Evolutionary conservation across 2,113 vertebrate genomes (phyloP), one percentile per base, ranked within the genome.

Genomic region (Phaethon lepturus): DNA sequence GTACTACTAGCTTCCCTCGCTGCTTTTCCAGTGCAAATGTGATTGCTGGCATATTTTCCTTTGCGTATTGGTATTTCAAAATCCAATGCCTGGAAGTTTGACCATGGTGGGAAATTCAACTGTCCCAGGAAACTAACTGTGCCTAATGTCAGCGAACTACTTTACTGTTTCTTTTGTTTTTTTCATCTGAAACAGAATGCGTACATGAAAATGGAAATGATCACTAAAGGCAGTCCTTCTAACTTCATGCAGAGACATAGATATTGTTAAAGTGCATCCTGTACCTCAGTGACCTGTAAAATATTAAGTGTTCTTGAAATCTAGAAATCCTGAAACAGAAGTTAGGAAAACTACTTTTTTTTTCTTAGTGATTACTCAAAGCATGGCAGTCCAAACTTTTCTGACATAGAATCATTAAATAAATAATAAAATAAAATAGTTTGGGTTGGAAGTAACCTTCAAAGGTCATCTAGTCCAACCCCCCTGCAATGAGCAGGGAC

Each of bases 61-160:
- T 78, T 68, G 29, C 20, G 15, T 66, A 0, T 11, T 23, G 12
- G 3, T 71, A 8, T 74, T 85, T 66, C 23, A 62, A 26, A 89
- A 80, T 35, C 11, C 4, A 9, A 14, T 11, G 2, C 19, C 40
- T 49, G 3, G 24, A 53, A 22, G 11, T 40, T 47, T 86, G 49
- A 5, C 44, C 1, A 0, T 13, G 7, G 7, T 58, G 83, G 17
- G 49, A 88, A 58, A 42, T 72, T 83, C 26, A 55, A 0, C 9
- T 13, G 6, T 49, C 10, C 9, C 23, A 11, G 24, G 45, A 64
- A 88, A 23, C 13, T 63, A 49, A 6, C 45, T 8, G 1, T 42
- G 15, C 26, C 16, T 47, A 7, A 17, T 25, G 6, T 56, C 26
- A 12, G 10, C 58, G 3, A 58, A 40, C 15, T 29, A 25, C 17